Conservation (phyloP, 2,888 invertebrate species). For the Suillia variegata region DNA sequence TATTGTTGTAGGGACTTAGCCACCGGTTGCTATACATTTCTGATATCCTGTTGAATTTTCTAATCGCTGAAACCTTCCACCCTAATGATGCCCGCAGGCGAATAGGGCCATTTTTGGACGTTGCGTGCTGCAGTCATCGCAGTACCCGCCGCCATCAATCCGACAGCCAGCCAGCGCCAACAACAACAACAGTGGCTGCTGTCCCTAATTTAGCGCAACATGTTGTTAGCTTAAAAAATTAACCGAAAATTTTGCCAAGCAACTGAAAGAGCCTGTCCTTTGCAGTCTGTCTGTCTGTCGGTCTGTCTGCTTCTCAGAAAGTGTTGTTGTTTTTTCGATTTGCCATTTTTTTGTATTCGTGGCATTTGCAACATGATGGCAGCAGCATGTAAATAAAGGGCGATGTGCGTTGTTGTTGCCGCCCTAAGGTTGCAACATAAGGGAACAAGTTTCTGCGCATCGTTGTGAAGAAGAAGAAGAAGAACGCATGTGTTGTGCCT, state of each 20-base stretch:
- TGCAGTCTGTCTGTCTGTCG: neutral
- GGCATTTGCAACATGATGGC: neutral
- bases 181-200: neutral
- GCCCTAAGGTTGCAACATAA: neutral
- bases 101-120: conserved; percentile 20
- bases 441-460: neutral
- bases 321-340: no score
- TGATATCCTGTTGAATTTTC: conserved; percentile 56
- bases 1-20: neutral
- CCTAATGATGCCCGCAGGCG: conserved; percentile 48
- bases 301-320: neutral
- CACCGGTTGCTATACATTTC: conserved; percentile 36
- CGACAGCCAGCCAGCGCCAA: neutral
- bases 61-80: conserved; percentile 60
- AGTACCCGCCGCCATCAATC: neutral
- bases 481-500: neutral
- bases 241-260: neutral
- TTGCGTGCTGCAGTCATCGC: conserved; percentile 4
- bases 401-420: neutral
- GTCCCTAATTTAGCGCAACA: conserved; percentile 24
- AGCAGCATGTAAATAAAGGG: neutral
- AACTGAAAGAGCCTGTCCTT: neutral
- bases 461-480: no score
- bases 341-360: no score
- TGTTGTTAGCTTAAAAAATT: conserved; percentile 36